Conservation (phyloP, 2,888 invertebrate species). For the Hirtodrosophila trivittata region DNA sequence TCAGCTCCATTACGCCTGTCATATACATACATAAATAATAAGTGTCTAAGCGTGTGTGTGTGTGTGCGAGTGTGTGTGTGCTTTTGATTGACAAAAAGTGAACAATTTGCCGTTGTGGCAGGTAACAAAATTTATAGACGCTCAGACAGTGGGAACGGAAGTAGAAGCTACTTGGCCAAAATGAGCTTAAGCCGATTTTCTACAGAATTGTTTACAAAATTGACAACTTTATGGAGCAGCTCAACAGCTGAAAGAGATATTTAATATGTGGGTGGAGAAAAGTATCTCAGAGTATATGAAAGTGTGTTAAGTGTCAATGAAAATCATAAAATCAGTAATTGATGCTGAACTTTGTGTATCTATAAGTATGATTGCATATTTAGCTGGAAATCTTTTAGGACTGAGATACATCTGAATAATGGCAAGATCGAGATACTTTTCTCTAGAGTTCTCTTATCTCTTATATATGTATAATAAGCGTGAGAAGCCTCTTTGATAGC, state of each 20-base stretch:
- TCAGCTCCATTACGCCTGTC: conserved; percentile 52
- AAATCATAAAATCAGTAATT: conserved; percentile 23
- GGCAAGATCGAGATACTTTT: no score
- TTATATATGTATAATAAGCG: conserved; percentile 26
- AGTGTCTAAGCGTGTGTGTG: conserved; percentile 13
- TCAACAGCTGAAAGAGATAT: background rate
- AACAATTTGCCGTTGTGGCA: conserved; percentile 35
- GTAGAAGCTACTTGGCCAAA: conserved; percentile 18
- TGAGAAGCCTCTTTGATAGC: conserved; percentile 33
- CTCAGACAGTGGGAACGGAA: conserved; percentile 20
- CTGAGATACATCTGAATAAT: background rate
- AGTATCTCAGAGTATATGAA: conserved; percentile 43
- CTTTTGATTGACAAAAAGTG: conserved; percentile 47
- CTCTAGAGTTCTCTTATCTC: no score
- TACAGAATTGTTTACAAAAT: conserved; percentile 11
- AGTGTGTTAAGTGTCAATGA: conserved; percentile 50
- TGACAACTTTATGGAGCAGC: conserved; percentile 17
- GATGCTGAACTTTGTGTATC: conserved; percentile 1
- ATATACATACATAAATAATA: conserved; percentile 52
- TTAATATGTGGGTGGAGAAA: background rate
- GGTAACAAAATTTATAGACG: conserved; percentile 35
- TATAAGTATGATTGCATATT: no score
- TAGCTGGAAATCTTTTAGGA: no score
- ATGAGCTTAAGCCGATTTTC: conserved; percentile 36
- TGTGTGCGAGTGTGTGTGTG: conserved; percentile 15